Evolutionary conservation across 53 echinoderm and acorn worm species (phyloP).

Genomic region (Crossaster papposus): DNA sequence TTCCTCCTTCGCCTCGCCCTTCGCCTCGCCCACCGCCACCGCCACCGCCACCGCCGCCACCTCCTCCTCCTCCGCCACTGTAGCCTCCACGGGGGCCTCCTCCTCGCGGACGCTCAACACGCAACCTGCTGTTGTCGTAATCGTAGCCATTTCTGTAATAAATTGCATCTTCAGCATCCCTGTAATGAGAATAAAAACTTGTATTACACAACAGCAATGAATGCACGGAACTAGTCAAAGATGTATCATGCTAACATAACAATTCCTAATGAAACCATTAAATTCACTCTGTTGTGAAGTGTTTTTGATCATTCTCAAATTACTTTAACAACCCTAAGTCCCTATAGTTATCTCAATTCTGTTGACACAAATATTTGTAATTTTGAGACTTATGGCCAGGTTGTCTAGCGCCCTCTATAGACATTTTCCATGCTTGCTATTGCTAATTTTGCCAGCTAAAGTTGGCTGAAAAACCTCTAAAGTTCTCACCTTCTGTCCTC

Average conservation of each 20-base stretch:
- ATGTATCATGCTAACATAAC: background rate
- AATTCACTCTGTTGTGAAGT: too few relatives aligned
- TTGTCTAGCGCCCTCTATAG: too few relatives aligned
- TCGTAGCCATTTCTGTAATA: slow-evolving; percentile 83
- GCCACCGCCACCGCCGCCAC: slow-evolving; percentile 46
- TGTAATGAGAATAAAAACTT: slow-evolving; percentile 29
- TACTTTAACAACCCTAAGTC: too few relatives aligned
- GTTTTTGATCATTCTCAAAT: too few relatives aligned
- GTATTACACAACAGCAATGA: background rate
- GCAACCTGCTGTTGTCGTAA: slow-evolving; percentile 86
- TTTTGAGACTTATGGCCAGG: too few relatives aligned
- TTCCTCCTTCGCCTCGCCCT: slow-evolving; percentile 47
- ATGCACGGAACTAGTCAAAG: background rate
- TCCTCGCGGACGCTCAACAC: slow-evolving; percentile 87
- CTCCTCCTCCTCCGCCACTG: slow-evolving; percentile 66
- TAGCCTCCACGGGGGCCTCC: slow-evolving; percentile 70
- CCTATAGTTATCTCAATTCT: too few relatives aligned
- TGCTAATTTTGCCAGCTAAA: too few relatives aligned
- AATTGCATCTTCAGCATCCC: slow-evolving; percentile 97
- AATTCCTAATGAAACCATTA: too few relatives aligned
- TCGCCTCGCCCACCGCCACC: slow-evolving; percentile 51
- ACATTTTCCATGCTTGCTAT: too few relatives aligned
- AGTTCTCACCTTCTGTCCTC: slow-evolving; percentile 77
- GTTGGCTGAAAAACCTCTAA: background rate
- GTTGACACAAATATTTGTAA: too few relatives aligned